phyloP scores from a whole-genome alignment of 2,888 invertebrate genomes.

The Branchipolynoe longqiensis region DNA sequence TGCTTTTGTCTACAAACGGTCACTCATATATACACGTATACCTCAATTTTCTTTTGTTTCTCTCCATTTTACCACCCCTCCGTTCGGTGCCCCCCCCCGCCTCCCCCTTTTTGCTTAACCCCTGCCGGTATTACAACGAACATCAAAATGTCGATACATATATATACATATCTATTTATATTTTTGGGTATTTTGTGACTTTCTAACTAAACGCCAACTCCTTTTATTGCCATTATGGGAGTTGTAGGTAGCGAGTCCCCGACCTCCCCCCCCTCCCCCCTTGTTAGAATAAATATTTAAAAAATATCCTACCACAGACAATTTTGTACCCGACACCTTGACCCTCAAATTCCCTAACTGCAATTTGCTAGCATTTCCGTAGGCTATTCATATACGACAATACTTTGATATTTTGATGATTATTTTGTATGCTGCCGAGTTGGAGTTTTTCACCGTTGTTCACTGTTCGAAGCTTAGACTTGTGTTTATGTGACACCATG shows the following conservation, averaged over 20 bases:
- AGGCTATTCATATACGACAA: constrained; percentile 15
- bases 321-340: constrained; percentile 56
- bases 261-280: neutral
- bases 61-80: constrained; percentile 52
- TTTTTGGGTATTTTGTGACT: constrained; percentile 58
- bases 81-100: constrained; percentile 34
- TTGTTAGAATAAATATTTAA: neutral
- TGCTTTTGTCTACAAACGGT: constrained; percentile 52
- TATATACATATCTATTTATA: constrained; percentile 38
- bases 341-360: too few relatives aligned
- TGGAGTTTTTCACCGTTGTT: constrained; percentile 43
- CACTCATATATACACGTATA: constrained; percentile 51
- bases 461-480: neutral
- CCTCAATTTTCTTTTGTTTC: constrained; percentile 55
- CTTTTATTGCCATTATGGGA: constrained; percentile 31
- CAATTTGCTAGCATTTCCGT: constrained; percentile 3
- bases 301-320: constrained; percentile 18
- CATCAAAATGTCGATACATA: constrained; percentile 41
- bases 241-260: constrained; percentile 24
- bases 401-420: constrained; percentile 52
- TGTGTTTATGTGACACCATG: constrained; percentile 14
- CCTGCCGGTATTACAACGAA: constrained; percentile 3
- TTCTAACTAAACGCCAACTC: constrained; percentile 16
- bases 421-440: constrained; percentile 42
- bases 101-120: constrained; percentile 43